Conservation (phyloP, 2,797 vertebrate genomes). For the Sitta carolinensis region DNA sequence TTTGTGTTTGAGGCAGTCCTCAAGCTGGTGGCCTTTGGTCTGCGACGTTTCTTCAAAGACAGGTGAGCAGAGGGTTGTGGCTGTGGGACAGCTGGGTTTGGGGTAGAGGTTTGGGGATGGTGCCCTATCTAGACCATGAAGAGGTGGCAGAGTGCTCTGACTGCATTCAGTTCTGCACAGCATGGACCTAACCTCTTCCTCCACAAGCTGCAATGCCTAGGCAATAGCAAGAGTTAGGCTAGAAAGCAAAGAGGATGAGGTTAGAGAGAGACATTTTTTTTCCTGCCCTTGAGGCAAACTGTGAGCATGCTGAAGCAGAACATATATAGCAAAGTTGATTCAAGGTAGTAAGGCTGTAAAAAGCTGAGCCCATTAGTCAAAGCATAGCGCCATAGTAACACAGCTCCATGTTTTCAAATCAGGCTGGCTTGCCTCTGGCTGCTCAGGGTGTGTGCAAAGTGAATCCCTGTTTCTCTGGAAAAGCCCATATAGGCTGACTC, state of each 20-base stretch:
- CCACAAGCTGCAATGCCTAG: not conserved
- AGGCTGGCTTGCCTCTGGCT: conserved; percentile 55
- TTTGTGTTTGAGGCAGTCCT: conserved; percentile 93
- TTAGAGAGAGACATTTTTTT: not conserved
- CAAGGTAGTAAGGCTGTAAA: not conserved
- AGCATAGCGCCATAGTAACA: conserved; percentile 30
- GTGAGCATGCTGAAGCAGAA: conserved; percentile 21
- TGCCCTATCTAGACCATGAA: not conserved
- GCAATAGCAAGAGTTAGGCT: not conserved
- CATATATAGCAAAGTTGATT: not conserved
- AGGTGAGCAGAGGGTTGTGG: conserved; percentile 75
- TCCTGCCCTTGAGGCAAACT: conserved; percentile 27
- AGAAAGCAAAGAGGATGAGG: not conserved
- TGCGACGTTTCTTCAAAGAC: conserved; percentile 96
- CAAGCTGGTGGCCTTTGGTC: conserved; percentile 92
- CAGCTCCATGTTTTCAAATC: conserved; percentile 27
- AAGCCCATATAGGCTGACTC: conserved; percentile 19
- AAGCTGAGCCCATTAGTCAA: conserved; percentile 53
- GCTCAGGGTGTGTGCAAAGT: conserved; percentile 11
- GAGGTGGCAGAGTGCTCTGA: not conserved
- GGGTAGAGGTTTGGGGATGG: not conserved
- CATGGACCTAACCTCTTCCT: not conserved
- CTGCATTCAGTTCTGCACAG: not conserved
- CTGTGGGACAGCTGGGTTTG: not conserved
- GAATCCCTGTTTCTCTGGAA: conserved; percentile 30